Percentiles rank a stretch among this genome's conserved stretches.
Evolutionary conservation across 1,140 invertebrate genomes (phyloP).

Genomic region (Drosophila pallidifrons): DNA sequence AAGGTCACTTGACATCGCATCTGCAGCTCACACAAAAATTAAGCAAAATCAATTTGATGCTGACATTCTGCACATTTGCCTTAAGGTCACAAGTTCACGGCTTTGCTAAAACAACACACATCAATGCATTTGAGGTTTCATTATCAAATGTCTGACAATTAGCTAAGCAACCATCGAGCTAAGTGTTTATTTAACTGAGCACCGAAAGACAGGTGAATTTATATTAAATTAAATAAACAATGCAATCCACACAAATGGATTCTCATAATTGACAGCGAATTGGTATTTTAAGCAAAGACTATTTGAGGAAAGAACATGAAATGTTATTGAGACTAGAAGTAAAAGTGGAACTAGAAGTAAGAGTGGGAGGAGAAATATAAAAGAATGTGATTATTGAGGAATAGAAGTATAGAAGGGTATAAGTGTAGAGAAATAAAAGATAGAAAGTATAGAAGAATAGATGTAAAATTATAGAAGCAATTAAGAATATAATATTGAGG

Average conservation of each 20-base stretch:
- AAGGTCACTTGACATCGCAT: constrained; percentile 3
- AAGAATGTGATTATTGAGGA: too few relatives aligned
- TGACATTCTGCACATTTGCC: background rate
- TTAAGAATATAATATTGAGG: too few relatives aligned
- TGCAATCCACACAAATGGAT: background rate
- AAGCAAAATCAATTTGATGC: constrained; percentile 2
- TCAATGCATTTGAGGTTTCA: background rate
- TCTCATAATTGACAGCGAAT: background rate
- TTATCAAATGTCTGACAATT: background rate
- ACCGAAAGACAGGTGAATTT: background rate
- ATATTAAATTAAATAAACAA: background rate
- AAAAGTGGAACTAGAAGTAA: too few relatives aligned
- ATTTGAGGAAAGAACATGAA: too few relatives aligned
- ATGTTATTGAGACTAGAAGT: too few relatives aligned
- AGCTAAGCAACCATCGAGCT: background rate
- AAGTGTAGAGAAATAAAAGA: too few relatives aligned
- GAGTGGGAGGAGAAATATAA: too few relatives aligned
- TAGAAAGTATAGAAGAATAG: too few relatives aligned
- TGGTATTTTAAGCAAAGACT: too few relatives aligned
- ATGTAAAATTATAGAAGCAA: too few relatives aligned
- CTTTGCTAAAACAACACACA: background rate
- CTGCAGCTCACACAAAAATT: background rate
- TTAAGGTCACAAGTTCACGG: constrained; percentile 10
- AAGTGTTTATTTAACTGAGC: background rate
- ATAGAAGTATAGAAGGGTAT: too few relatives aligned